Base-by-base conservation (phyloP, 2,797 vertebrate genomes). In the Pogonophryne albipinna region DNA sequence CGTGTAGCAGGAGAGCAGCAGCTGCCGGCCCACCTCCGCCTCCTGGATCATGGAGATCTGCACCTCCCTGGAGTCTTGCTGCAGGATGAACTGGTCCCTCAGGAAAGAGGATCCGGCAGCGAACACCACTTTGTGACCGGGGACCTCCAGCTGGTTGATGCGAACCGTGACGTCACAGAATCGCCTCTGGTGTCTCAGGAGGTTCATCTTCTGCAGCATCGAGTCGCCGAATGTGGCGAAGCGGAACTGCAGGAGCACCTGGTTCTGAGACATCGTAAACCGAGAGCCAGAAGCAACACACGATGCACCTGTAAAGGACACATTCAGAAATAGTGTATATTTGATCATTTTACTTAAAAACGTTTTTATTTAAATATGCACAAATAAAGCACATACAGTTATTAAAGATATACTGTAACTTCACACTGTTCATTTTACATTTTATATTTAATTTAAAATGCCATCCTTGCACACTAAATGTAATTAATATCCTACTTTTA, bases 31-130 rank as follows among this genome's bases (percentile, higher is more conserved):
- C 60, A 99, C 96, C 89, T 99, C 97, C 0, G 97, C 97, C 63
- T 97, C 97, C 93, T 99, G 98, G 81, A 97, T 93, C 89, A 98
- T 98, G 47, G 97, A 97, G 89, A 99, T 99, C 78, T 96, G 96
- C 66, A 99, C 95, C 85, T 99, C 98, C 68, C 90, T 88, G 0
- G 98, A 98, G 92, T 98, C 97, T n/a, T 97, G 95, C 23, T 97
- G 95, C 42, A 99, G 96, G 90, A 99, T 95, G 85, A 99, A 99
- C 90, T 99, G 98, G 89, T 99, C 98, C 87, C 98, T 92, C 92
- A 99, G 94, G 89, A 99, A 99, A 42, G 98, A 97, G 4, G 98
- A 99, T 59, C 98, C 98, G 12, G 98, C 98, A 1, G 98, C 98
- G 56, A 99, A 96, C 72, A 99, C 97, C 57, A 99, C 98, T 88